Conservation (phyloP, 1,140 invertebrate genomes). For the Elysia chlorotica region DNA sequence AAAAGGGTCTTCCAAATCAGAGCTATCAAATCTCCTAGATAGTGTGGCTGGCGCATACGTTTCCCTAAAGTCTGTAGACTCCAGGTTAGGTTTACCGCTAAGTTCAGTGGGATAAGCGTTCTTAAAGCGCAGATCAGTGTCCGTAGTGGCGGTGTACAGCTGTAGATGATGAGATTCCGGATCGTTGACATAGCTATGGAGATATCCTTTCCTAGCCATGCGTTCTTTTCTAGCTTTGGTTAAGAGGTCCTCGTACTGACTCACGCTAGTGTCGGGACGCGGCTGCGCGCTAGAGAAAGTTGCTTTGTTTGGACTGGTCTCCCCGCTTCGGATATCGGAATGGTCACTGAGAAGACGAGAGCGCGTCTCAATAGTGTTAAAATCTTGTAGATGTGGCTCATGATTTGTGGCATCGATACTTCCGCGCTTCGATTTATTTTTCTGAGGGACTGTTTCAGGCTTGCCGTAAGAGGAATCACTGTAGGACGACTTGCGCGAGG, state of each 20-base stretch:
- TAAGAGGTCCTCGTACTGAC: slow-evolving; percentile 16
- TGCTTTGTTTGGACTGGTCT: not conserved
- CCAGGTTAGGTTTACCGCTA: not conserved
- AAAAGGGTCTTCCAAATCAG: slow-evolving; percentile 4
- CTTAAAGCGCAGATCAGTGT: slow-evolving; percentile 9
- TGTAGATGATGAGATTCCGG: not conserved
- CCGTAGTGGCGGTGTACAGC: slow-evolving; percentile 9
- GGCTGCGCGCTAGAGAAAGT: too few relatives aligned
- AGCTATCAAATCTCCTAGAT: not conserved
- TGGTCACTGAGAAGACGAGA: slow-evolving; percentile 16
- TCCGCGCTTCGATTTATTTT: too few relatives aligned
- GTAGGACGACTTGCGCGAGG: not conserved
- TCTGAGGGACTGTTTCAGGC: too few relatives aligned
- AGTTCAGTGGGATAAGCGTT: slow-evolving; percentile 16
- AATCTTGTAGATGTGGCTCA: too few relatives aligned
- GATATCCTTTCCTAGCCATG: slow-evolving; percentile 20
- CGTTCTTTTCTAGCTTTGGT: slow-evolving; percentile 3
- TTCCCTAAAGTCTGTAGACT: too few relatives aligned
- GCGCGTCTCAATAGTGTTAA: too few relatives aligned
- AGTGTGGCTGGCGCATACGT: too few relatives aligned
- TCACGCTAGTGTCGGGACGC: too few relatives aligned
- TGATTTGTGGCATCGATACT: too few relatives aligned
- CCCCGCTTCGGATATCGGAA: not conserved
- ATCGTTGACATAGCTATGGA: slow-evolving; percentile 23
- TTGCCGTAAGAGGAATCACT: too few relatives aligned